phyloP scores from a whole-genome alignment of 1,140 invertebrate genomes.

The Hetaerina americana region DNA sequence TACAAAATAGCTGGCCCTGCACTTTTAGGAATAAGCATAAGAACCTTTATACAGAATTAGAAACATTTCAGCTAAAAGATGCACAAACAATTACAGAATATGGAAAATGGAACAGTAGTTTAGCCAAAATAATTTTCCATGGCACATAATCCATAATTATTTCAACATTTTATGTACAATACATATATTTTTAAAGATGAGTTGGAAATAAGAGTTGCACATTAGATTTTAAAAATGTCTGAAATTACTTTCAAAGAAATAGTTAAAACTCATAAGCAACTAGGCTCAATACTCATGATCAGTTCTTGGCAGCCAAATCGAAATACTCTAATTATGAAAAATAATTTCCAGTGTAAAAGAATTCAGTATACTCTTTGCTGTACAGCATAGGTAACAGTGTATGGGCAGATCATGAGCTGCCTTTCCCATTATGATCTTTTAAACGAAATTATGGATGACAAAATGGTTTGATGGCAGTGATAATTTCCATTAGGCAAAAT shows the following conservation, averaged over 20 bases:
- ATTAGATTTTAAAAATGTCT: neutral
- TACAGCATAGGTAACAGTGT: too few relatives aligned
- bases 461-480: too few relatives aligned
- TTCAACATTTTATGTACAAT: neutral
- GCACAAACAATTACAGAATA: neutral
- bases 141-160: conserved; percentile 1
- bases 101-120: conserved; percentile 1
- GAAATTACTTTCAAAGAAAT: neutral
- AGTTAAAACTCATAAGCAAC: neutral
- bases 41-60: conserved; percentile 5
- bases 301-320: neutral
- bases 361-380: too few relatives aligned
- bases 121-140: conserved; percentile 1
- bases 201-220: neutral
- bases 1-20: conserved; percentile 5
- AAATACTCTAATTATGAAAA: too few relatives aligned
- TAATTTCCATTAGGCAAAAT: too few relatives aligned
- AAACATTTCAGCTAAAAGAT: conserved; percentile 1
- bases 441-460: too few relatives aligned
- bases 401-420: too few relatives aligned
- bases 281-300: neutral
- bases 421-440: too few relatives aligned
- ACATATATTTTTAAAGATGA: neutral
- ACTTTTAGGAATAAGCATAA: conserved; percentile 5
- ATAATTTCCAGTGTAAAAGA: too few relatives aligned